A percentile compares a stretch with the other conserved stretches of the same genome.
phyloP scores from a whole-genome alignment of 2,888 invertebrate species.

The Eremobia ochroleuca region DNA sequence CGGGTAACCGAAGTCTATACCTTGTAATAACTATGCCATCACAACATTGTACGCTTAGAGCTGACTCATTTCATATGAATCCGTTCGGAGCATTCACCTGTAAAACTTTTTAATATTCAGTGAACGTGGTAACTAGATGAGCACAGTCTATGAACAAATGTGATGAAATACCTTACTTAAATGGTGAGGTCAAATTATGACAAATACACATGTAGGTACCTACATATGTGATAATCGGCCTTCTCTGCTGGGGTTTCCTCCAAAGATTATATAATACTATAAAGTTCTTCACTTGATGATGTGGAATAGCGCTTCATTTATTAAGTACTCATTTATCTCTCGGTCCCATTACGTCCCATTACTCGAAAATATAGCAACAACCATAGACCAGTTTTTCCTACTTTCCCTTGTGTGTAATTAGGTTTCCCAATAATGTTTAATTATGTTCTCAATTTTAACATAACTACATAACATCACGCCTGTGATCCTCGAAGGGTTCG shows the following conservation, averaged over 20 bases:
- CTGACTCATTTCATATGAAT: slow-evolving; percentile 42
- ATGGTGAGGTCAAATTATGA: slow-evolving; percentile 1
- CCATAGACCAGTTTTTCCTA: neutral
- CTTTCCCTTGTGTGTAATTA: no score
- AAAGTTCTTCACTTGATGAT: slow-evolving; percentile 25
- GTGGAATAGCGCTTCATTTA: slow-evolving; percentile 11
- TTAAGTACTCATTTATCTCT: neutral
- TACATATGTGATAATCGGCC: slow-evolving; percentile 17
- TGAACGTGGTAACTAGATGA: slow-evolving; percentile 30
- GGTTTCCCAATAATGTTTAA: neutral
- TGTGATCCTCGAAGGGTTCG: neutral
- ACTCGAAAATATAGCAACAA: neutral
- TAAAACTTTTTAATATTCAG: slow-evolving; percentile 27
- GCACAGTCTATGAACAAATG: slow-evolving; percentile 34
- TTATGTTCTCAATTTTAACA: neutral
- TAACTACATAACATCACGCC: neutral
- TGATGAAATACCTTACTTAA: slow-evolving; percentile 31
- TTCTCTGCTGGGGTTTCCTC: slow-evolving; percentile 17
- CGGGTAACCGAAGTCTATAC: neutral
- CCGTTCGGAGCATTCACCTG: slow-evolving; percentile 42
- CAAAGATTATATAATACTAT: neutral
- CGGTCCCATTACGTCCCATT: neutral
- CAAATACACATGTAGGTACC: slow-evolving; percentile 1
- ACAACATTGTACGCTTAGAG: neutral
- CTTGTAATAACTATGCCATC: slow-evolving; percentile 11